Evolutionary conservation across 64 coral and sea anemone genomes (phyloP), one percentile per base, ranked within the genome.

Genomic region (Stylophora pistillata): DNA sequence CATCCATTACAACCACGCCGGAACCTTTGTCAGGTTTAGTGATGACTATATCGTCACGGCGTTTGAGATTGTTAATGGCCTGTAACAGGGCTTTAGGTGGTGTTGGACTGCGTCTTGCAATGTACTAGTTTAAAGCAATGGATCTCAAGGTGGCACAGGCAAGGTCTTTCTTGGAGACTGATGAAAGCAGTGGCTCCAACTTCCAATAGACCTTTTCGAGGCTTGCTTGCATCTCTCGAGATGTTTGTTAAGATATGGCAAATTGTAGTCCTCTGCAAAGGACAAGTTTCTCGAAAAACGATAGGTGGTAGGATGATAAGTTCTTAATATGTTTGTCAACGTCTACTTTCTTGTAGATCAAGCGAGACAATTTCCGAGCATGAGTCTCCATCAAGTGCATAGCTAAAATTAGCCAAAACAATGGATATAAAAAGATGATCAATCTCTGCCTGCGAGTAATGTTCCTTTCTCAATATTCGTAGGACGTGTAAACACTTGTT

Each of bases 131-230:
- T 31, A 87, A 72, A 26, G 85, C 55, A 28, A 57, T 87, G 20
- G 85, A 87, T 53, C 83, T 66, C 61, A 86, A 65, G n/a, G 83
- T 86, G n/a, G 83, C 30, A 54, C 12, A 63, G 73, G 61, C 73
- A 34, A 88, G 73, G 41, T 88, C 86, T 88, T 76, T 77, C 75
- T 77, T 88, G 25, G 27, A 72, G 15, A 71, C 88, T 69, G 60
- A 70, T 47, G 55, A 11, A 79, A 80, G 64, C 25, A 80, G 23
- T 52, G 61, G 63, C 27, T 89, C 63, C 52, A 89, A 70, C 29
- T 21, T 55, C 88, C 77, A 89, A 62, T 53, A 89, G 41, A 63
- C 75, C 13, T 80, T 89, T 53, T 89, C 34, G 53, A 89, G 81
- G 62, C 63, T 89, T 32, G 76, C 76, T 89, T 89, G 55, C 52